phyloP scores from a whole-genome alignment of 2,888 invertebrate genomes.

The Rotaria socialis region DNA sequence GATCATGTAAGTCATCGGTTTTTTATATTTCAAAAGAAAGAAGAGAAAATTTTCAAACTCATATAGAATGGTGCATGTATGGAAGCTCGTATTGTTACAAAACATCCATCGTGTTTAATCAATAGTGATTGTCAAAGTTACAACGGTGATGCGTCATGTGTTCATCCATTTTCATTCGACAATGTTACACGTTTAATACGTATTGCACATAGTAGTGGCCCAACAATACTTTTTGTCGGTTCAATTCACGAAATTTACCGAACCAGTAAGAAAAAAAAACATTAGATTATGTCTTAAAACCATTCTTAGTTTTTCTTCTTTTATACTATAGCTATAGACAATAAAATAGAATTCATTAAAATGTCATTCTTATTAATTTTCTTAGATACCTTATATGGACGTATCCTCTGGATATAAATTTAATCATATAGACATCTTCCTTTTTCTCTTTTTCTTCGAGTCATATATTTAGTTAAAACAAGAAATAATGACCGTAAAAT shows the following conservation, averaged over 20 bases:
- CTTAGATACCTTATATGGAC: neutral
- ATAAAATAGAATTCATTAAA: neutral
- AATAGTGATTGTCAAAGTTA: slow-evolving; percentile 58
- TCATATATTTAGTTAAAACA: too few species aligned
- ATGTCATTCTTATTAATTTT: slow-evolving; percentile 60
- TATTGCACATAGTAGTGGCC: slow-evolving; percentile 54
- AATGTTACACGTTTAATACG: slow-evolving; percentile 54
- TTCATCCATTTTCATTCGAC: slow-evolving; percentile 71
- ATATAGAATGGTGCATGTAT: slow-evolving; percentile 67
- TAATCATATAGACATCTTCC: neutral
- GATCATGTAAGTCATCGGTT: slow-evolving; percentile 65
- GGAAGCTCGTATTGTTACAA: slow-evolving; percentile 70
- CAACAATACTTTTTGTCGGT: slow-evolving; percentile 59
- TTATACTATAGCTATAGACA: too few species aligned
- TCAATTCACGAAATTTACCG: slow-evolving; percentile 38
- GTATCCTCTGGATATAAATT: neutral
- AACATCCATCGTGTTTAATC: slow-evolving; percentile 55
- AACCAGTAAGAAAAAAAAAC: neutral
- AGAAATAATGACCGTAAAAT: too few species aligned
- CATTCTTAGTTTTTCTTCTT: too few species aligned
- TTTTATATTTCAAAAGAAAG: too few species aligned
- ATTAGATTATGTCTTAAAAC: too few species aligned
- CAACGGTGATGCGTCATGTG: slow-evolving; percentile 64
- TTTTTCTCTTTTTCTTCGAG: too few species aligned
- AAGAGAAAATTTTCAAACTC: neutral